Evolutionary conservation across 1,140 invertebrate species (phyloP).

Genomic region (Chrysomallon squamiferum): DNA sequence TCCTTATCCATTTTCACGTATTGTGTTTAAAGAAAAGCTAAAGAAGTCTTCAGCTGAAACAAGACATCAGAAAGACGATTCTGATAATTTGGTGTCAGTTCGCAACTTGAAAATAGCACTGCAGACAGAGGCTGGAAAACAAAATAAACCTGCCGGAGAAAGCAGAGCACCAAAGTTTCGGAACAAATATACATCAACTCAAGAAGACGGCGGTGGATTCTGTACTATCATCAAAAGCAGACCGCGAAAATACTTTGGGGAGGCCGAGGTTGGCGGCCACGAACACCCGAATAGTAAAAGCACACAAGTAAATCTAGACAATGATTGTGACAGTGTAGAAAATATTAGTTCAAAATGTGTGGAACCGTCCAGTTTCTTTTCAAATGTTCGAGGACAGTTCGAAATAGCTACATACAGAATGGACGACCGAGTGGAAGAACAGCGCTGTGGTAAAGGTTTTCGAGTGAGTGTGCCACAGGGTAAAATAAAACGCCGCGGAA

Average conservation of each 20-base stretch:
- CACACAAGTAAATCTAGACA: background rate
- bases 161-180: too few species aligned
- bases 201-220: too few species aligned
- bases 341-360: background rate
- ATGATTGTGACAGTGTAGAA: background rate
- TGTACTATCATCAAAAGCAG: background rate
- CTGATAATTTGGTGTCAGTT: too few species aligned
- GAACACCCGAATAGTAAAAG: background rate
- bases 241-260: background rate
- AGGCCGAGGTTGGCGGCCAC: background rate
- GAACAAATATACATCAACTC: too few species aligned
- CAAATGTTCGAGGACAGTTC: background rate
- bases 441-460: background rate
- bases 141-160: too few species aligned
- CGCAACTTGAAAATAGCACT: too few species aligned
- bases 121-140: too few species aligned
- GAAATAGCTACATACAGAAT: conserved; percentile 1
- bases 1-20: too few species aligned
- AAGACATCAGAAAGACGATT: too few species aligned
- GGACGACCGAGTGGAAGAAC: background rate
- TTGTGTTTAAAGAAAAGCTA: too few species aligned
- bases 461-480: background rate
- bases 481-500: background rate
- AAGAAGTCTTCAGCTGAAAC: too few species aligned
- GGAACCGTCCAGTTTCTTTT: background rate